phyloP scores from a whole-genome alignment of 2,888 invertebrate species.

The Selenia dentaria region DNA sequence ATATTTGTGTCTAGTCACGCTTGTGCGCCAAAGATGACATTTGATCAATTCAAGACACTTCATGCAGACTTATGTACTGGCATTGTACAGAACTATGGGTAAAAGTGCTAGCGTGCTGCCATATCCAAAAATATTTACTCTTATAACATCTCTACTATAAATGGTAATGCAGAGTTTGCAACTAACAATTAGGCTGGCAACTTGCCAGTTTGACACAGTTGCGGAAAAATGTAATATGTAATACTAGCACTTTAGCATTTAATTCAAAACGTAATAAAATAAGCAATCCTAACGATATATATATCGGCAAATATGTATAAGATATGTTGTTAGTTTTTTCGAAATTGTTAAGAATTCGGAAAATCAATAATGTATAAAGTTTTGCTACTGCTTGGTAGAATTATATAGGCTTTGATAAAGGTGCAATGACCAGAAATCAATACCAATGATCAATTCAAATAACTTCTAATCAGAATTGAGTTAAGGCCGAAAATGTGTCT shows the following conservation, averaged over 20 bases:
- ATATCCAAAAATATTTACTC: too few species aligned
- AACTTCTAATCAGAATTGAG: background rate
- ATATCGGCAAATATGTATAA: too few species aligned
- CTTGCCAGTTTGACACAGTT: conserved; percentile 4
- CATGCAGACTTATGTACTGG: too few species aligned
- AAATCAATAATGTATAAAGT: too few species aligned
- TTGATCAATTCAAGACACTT: too few species aligned
- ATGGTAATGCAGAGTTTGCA: background rate
- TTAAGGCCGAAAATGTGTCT: background rate
- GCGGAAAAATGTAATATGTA: conserved; percentile 4
- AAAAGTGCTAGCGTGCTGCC: too few species aligned
- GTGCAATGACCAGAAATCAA: conserved; percentile 29
- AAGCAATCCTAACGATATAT: background rate
- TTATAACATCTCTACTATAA: background rate
- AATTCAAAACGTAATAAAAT: background rate
- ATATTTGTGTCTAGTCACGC: too few species aligned
- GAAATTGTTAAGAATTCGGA: too few species aligned
- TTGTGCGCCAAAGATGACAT: too few species aligned
- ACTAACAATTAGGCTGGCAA: conserved; percentile 4
- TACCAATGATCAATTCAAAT: background rate
- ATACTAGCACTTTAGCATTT: background rate
- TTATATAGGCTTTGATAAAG: conserved; percentile 17
- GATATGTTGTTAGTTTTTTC: too few species aligned
- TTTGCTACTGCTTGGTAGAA: background rate
- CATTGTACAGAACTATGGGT: too few species aligned